Percentiles rank a stretch among this genome's conserved stretches.
phyloP scores from a whole-genome alignment of 2,888 invertebrate species.

The Trichogramma evanescens region DNA sequence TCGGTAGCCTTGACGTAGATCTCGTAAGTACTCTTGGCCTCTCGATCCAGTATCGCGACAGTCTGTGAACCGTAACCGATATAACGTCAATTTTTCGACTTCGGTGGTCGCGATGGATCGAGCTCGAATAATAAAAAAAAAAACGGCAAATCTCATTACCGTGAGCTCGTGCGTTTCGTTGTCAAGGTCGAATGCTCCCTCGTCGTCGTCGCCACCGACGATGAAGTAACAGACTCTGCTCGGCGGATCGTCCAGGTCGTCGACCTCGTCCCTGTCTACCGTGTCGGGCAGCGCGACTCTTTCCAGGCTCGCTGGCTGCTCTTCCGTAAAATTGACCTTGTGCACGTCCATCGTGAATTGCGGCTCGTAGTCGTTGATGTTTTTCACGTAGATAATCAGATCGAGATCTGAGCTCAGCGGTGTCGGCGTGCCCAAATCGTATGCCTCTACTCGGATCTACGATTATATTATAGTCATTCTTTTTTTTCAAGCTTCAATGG shows the following conservation, averaged over 20 bases:
- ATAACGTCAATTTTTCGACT: slow-evolving; percentile 39
- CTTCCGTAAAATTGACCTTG: slow-evolving; percentile 63
- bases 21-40: slow-evolving; percentile 60
- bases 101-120: slow-evolving; percentile 45
- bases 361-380: slow-evolving; percentile 84
- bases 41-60: slow-evolving; percentile 66
- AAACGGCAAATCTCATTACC: slow-evolving; percentile 46
- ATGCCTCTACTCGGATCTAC: slow-evolving; percentile 83
- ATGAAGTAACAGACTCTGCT: slow-evolving; percentile 89
- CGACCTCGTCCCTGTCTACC: slow-evolving; percentile 77
- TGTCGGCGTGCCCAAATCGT: slow-evolving; percentile 80
- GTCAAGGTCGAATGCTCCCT: slow-evolving; percentile 64
- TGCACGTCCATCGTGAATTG: slow-evolving; percentile 71
- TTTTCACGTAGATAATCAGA: slow-evolving; percentile 77
- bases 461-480: background rate
- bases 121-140: slow-evolving; percentile 1
- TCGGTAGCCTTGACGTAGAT: slow-evolving; percentile 76
- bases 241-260: slow-evolving; percentile 72
- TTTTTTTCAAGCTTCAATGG: background rate
- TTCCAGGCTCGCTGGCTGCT: slow-evolving; percentile 58
- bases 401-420: slow-evolving; percentile 82
- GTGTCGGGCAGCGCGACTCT: slow-evolving; percentile 68
- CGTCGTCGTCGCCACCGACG: slow-evolving; percentile 77
- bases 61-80: slow-evolving; percentile 41
- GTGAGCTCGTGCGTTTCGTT: slow-evolving; percentile 63